These are phyloP conservation scores for Zaprionus camerounensis DNA, from an alignment of 1,140 invertebrate genomes.

Conservation along the genomic window DNA sequence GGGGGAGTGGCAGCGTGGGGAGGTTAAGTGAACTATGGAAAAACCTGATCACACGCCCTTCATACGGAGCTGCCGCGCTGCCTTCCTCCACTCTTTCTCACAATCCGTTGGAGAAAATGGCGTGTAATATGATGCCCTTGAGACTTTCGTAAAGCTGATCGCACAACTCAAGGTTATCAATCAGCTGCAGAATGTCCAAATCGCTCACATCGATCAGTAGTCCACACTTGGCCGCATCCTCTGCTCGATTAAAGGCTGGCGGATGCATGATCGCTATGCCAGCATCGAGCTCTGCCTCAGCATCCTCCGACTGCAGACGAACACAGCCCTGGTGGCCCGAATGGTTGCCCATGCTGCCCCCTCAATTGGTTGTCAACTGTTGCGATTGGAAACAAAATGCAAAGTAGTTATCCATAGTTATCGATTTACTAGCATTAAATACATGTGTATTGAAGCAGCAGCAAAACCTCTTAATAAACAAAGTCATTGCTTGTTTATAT, in stretches of 20 bases:
- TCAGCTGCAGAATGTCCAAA: constrained; percentile 19
- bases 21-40: background rate
- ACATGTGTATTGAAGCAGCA: too few relatives aligned
- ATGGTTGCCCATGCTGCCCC: constrained; percentile 20
- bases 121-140: constrained; percentile 23
- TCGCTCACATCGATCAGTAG: constrained; percentile 33
- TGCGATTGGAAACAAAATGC: too few relatives aligned
- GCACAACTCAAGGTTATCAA: constrained; percentile 8
- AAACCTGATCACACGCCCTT: constrained; percentile 6
- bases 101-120: background rate
- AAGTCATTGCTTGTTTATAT: too few relatives aligned
- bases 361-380: too few relatives aligned
- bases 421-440: too few relatives aligned
- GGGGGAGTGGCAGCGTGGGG: background rate
- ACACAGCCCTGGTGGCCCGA: background rate
- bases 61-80: too few relatives aligned
- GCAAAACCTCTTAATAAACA: too few relatives aligned
- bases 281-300: background rate
- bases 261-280: constrained; percentile 17
- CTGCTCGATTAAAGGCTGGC: constrained; percentile 23
- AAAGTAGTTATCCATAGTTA: too few relatives aligned
- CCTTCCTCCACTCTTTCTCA: background rate
- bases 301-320: background rate
- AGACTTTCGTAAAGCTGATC: constrained; percentile 31
- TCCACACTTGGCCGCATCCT: constrained; percentile 23